A percentile compares a stretch with the other conserved stretches of the same genome.
phyloP scores from a whole-genome alignment of 1,140 invertebrate species.

The Colletes latitarsis region DNA sequence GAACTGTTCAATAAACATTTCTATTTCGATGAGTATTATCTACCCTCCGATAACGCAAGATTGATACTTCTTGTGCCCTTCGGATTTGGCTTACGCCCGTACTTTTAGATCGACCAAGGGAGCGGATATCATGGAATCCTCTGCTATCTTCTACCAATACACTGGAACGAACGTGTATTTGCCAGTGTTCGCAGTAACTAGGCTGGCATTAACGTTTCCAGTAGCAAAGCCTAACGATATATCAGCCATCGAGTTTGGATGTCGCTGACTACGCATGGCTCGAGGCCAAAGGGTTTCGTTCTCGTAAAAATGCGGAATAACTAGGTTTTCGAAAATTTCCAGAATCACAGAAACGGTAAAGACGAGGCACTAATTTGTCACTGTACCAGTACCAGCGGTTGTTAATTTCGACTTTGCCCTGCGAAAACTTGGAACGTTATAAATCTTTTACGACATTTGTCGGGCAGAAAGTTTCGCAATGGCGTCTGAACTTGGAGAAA shows the following conservation, averaged over 20 bases:
- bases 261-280: not conserved
- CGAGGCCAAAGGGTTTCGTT: too few species aligned
- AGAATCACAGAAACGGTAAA: too few species aligned
- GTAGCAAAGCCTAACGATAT: not conserved
- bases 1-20: too few species aligned
- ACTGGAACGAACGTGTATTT: not conserved
- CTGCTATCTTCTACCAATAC: not conserved
- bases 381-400: too few species aligned
- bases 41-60: not conserved
- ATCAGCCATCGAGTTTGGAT: not conserved
- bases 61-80: not conserved
- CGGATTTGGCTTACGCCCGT: not conserved
- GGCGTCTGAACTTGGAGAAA: not conserved
- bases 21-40: not conserved
- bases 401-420: not conserved
- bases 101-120: not conserved
- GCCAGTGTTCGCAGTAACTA: not conserved
- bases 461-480: not conserved
- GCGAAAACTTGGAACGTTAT: not conserved
- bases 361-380: too few species aligned
- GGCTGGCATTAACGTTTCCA: not conserved
- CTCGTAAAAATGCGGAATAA: too few species aligned
- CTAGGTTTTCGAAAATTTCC: too few species aligned
- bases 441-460: not conserved
- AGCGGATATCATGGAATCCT: not conserved